A percentile compares a stretch with the other conserved stretches of the same genome.
Evolutionary conservation across 2,797 vertebrate species (phyloP).

Genomic region (Sternotherus odoratus): DNA sequence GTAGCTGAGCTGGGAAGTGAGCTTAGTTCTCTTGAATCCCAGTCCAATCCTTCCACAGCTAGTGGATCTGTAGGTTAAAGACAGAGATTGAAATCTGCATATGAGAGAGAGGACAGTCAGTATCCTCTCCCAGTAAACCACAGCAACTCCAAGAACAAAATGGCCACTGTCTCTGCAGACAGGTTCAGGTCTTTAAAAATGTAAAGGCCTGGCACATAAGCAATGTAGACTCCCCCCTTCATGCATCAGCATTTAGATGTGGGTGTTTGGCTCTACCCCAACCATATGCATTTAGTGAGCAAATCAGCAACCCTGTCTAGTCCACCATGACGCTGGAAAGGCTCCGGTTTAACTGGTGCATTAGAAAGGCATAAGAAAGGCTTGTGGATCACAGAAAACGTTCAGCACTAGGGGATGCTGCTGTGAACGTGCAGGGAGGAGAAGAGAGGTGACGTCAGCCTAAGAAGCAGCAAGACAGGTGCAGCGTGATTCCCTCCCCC

Average conservation of each 20-base stretch:
- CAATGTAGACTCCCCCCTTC: not conserved
- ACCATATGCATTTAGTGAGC: not conserved
- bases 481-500: not conserved
- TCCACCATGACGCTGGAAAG: not conserved
- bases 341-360: not conserved
- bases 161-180: not conserved
- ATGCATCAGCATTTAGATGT: not conserved
- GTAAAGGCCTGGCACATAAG: not conserved
- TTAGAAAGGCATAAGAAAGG: not conserved
- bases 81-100: not conserved
- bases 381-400: not conserved
- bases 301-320: not conserved
- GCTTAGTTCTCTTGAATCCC: not conserved
- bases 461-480: not conserved
- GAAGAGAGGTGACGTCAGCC: not conserved
- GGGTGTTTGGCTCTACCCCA: not conserved
- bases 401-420: not conserved
- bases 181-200: not conserved
- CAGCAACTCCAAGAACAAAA: not conserved
- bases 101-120: not conserved
- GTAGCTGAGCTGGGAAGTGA: not conserved
- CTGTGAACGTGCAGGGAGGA: not conserved
- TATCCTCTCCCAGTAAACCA: not conserved
- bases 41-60: not conserved
- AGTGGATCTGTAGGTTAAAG: not conserved